Evolutionary conservation across 1,140 invertebrate genomes (phyloP).

Genomic region (Camponotus vicinus): DNA sequence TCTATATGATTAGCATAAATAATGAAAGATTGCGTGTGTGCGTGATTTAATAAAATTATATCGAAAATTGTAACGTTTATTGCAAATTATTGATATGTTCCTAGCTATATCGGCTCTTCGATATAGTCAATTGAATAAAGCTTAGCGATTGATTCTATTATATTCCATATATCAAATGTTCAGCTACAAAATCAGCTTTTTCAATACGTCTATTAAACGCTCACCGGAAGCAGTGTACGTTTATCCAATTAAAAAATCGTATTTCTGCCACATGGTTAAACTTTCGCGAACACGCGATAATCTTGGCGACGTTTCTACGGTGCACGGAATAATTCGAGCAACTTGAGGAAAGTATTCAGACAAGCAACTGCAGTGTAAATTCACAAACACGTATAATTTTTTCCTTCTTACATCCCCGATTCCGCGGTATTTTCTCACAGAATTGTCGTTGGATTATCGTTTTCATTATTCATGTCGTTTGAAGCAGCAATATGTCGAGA

Average conservation of each 20-base stretch:
- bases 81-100: constrained; percentile 1
- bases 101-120: not conserved
- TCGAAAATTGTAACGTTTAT: not conserved
- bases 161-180: not conserved
- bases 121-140: not conserved
- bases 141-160: not conserved
- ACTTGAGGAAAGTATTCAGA: constrained; percentile 31
- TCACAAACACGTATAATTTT: constrained; percentile 11
- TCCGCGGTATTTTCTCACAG: not conserved
- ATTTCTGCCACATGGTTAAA: not conserved
- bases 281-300: constrained; percentile 14
- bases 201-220: constrained; percentile 18
- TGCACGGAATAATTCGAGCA: constrained; percentile 32
- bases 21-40: not conserved
- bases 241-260: constrained; percentile 10
- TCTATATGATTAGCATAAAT: not conserved
- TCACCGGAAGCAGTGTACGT: not conserved
- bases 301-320: not conserved
- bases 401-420: constrained; percentile 9
- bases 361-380: not conserved
- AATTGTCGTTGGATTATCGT: not conserved
- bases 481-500: constrained; percentile 1
- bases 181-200: constrained; percentile 14
- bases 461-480: not conserved
- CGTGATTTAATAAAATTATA: not conserved